Conservation (phyloP, 1,140 invertebrate species). For the Cydia pomonella region DNA sequence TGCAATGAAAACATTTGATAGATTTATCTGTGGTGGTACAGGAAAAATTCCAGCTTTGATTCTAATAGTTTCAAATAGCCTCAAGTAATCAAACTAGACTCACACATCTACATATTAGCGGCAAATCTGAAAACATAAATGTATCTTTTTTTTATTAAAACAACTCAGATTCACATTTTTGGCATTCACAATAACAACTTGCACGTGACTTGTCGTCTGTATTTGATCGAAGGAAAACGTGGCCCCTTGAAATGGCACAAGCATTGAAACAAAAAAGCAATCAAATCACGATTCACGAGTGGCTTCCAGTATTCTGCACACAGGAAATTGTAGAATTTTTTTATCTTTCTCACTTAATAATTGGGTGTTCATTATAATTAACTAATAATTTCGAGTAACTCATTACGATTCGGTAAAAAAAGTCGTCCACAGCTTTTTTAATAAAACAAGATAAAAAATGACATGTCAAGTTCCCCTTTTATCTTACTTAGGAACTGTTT, state of each 20-base stretch:
- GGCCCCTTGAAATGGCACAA: neutral
- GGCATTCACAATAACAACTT: neutral
- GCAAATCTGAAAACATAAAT: too few species aligned
- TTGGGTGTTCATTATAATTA: too few species aligned
- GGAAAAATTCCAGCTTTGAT: too few species aligned
- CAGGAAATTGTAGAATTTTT: too few species aligned
- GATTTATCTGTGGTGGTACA: too few species aligned
- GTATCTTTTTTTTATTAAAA: neutral
- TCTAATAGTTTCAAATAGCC: too few species aligned
- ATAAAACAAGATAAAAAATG: neutral
- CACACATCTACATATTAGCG: too few species aligned
- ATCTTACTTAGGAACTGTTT: slow-evolving; percentile 11
- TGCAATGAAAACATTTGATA: too few species aligned
- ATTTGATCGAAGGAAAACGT: slow-evolving; percentile 1
- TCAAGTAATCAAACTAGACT: too few species aligned
- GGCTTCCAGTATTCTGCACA: neutral
- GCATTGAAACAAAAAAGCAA: neutral
- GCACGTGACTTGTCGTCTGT: slow-evolving; percentile 1
- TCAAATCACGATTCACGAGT: neutral
- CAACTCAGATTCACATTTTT: neutral
- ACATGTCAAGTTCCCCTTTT: neutral
- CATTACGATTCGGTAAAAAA: too few species aligned
- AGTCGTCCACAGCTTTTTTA: neutral
- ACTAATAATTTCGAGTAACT: too few species aligned
- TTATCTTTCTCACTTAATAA: too few species aligned